Evolutionary conservation across 2,113 vertebrate species (phyloP), one percentile per base, ranked within the genome.

Genomic region (Entosphenus tridentatus): DNA sequence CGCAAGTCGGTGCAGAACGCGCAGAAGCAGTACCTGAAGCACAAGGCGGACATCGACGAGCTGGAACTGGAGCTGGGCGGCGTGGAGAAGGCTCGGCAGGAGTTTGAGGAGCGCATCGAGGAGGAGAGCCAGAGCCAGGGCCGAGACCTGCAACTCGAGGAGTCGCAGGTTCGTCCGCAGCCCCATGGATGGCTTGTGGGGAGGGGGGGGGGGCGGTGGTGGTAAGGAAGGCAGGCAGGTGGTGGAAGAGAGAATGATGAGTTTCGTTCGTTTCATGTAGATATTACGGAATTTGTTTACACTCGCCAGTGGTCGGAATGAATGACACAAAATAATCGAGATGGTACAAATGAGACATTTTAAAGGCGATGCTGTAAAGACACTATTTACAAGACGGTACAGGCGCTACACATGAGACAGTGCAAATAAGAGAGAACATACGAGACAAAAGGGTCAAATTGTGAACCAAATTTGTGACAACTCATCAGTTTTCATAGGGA

Each of bases 141-240:
- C 12, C 77, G 72, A 70, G 78, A 72, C 57, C 71, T 92, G 57
- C 77, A 88, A 69, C 80, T 98, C 70, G 79, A 76, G 72, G 80
- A 83, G 71, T 81, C 75, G 71, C 89, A 98, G 87, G 93, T 95
- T 73, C 70, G 68, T 56, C 2, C 39, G 39, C 39, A 39, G 39
- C 39, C 39, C 6, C 39, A 39, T 39, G 39, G 39, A 39, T 39
- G 39, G 55, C 68, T 21, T 14, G 54, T 55, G 55, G 9, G 16
- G 68, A 17, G n/a, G 14, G 17, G 16, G n/a, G 68, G 68, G 9
- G 14, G 14, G 17, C 39, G 62, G 11, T 21, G 11, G 62, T 9
- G 62, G 8, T 67, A 21, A 21, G 9, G 62, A 21, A 67, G 39
- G 62, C n/a, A 67, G 9, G 10, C 2, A 67, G 39, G 62, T 16